These are phyloP conservation scores for Enteromius unitaeniatus DNA, from an alignment of 2,797 vertebrate species.

Conservation along the genomic window DNA sequence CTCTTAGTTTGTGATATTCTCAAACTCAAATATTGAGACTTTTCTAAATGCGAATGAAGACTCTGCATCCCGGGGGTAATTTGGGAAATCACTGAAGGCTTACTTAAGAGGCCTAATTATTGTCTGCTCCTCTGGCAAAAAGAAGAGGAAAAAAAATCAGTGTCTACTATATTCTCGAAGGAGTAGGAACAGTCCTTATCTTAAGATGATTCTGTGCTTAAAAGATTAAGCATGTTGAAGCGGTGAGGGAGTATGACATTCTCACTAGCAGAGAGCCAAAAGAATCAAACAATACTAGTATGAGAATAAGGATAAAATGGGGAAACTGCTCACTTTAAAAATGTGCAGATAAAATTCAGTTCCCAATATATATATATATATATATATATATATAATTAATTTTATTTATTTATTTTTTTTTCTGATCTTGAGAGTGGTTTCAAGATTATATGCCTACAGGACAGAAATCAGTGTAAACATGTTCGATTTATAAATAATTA, in stretches of 20 bases:
- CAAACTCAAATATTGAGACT: slow-evolving; percentile 35
- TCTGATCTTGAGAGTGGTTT: not conserved
- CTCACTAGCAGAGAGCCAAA: not conserved
- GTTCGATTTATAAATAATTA: too few species aligned
- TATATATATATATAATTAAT: too few species aligned
- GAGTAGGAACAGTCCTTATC: slow-evolving; percentile 6
- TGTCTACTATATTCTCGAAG: slow-evolving; percentile 4
- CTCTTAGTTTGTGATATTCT: not conserved
- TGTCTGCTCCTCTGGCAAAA: slow-evolving; percentile 11
- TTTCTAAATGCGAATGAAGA: slow-evolving; percentile 27
- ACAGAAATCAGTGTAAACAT: not conserved
- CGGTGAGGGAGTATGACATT: not conserved
- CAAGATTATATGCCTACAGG: not conserved
- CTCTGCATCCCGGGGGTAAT: not conserved
- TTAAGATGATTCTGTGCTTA: slow-evolving; percentile 13
- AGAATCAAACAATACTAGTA: not conserved
- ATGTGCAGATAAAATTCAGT: not conserved
- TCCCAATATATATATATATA: too few species aligned
- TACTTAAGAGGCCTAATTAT: slow-evolving; percentile 29
- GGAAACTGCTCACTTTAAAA: not conserved
- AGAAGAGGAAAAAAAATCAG: not conserved
- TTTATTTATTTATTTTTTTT: not conserved
- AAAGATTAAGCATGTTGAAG: not conserved
- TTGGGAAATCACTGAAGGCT: slow-evolving; percentile 24
- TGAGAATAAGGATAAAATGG: not conserved